Percentiles rank a stretch among this genome's conserved stretches.
phyloP scores from a whole-genome alignment of 1,140 invertebrate genomes.

The Colletes latitarsis region DNA sequence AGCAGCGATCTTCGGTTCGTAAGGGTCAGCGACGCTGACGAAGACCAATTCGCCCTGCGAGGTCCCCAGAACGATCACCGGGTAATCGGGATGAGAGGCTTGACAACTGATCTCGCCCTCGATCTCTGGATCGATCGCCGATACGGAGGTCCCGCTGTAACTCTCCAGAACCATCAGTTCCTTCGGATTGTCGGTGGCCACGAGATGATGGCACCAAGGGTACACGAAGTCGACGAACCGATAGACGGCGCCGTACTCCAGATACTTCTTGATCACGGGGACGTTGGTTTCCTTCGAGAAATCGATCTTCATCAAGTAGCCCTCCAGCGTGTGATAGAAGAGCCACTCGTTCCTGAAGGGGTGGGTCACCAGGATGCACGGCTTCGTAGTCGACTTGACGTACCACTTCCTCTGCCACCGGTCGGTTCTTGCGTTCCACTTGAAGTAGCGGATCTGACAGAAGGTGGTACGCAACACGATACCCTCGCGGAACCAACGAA shows the following conservation, averaged over 20 bases:
- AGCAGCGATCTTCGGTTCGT: conserved; percentile 60
- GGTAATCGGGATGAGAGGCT: conserved; percentile 69
- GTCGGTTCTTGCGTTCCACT: conserved; percentile 26
- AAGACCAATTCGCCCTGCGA: conserved; percentile 68
- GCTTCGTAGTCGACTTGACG: conserved; percentile 57
- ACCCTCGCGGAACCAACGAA: conserved; percentile 72
- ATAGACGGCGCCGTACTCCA: conserved; percentile 61
- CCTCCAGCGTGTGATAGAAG: conserved; percentile 71
- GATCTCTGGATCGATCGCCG: conserved; percentile 54
- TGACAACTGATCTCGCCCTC: conserved; percentile 57
- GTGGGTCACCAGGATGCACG: conserved; percentile 58
- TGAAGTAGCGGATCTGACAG: conserved; percentile 73
- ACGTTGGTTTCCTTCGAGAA: conserved; percentile 11
- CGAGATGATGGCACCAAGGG: conserved; percentile 73
- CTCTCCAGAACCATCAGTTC: conserved; percentile 65
- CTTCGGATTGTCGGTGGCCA: conserved; percentile 51
- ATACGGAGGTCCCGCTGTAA: conserved; percentile 54
- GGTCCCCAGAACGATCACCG: conserved; percentile 65
- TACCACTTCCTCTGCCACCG: conserved; percentile 66
- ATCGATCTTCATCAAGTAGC: conserved; percentile 67
- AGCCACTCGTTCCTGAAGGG: conserved; percentile 62
- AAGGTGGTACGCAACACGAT: conserved; percentile 74
- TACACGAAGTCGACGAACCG: conserved; percentile 69
- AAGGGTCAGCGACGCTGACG: conserved; percentile 55
- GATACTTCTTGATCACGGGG: conserved; percentile 30